Percentiles rank a stretch among this genome's conserved stretches.
These are phyloP conservation scores for Busseola fusca DNA, from an alignment of 2,888 invertebrate species.

Conservation along the genomic window DNA sequence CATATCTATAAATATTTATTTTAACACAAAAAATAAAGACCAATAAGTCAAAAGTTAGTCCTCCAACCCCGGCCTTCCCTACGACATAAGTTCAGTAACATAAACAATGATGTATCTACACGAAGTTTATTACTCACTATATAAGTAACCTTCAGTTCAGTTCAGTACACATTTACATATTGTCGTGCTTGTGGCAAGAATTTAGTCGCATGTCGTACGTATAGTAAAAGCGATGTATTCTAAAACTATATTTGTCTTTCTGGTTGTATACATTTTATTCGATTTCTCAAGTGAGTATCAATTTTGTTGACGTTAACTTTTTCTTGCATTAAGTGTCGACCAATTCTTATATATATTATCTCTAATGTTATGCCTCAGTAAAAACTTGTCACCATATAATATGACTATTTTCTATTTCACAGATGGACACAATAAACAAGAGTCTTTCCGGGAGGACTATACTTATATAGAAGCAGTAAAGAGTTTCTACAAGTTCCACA, in stretches of 20 bases:
- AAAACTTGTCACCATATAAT: background rate
- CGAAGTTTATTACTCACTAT: too few relatives aligned
- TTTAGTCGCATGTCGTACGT: background rate
- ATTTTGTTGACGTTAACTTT: background rate
- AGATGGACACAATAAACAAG: background rate
- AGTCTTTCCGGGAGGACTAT: conserved; percentile 1
- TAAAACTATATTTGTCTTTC: conserved; percentile 28
- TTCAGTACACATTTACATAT: too few relatives aligned
- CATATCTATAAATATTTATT: too few relatives aligned
- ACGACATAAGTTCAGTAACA: too few relatives aligned
- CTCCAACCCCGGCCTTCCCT: background rate
- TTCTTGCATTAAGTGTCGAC: too few relatives aligned
- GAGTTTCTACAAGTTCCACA: too few relatives aligned
- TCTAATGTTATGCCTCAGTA: background rate
- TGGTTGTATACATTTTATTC: too few relatives aligned
- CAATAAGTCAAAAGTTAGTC: background rate
- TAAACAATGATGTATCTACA: too few relatives aligned
- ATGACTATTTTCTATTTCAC: too few relatives aligned
- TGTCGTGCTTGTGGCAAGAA: background rate
- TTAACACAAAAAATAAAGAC: background rate
- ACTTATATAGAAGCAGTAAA: too few relatives aligned
- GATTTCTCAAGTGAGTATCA: too few relatives aligned
- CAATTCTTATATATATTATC: too few relatives aligned
- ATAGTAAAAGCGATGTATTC: conserved; percentile 32
- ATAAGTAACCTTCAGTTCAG: background rate